Evolutionary conservation across 2,888 invertebrate genomes (phyloP).

Genomic region (Rhingia campestris): DNA sequence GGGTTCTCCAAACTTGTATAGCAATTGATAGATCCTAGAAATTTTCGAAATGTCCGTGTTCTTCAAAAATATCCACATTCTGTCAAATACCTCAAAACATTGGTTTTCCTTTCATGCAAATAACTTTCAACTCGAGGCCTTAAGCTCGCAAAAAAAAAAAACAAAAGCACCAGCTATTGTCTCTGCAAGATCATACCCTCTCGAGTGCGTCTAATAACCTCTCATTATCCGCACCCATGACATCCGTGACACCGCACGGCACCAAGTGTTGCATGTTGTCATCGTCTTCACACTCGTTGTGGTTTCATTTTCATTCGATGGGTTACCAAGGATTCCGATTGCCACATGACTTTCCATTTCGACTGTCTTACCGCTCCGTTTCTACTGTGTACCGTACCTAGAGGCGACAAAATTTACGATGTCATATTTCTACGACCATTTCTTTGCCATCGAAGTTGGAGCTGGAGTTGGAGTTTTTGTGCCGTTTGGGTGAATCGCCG

Average conservation of each 20-base stretch:
- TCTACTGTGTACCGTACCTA: neutral
- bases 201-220: slow-evolving; percentile 48
- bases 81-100: no score
- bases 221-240: slow-evolving; percentile 53
- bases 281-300: slow-evolving; percentile 35
- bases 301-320: slow-evolving; percentile 50
- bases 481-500: neutral
- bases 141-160: slow-evolving; percentile 3
- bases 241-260: slow-evolving; percentile 14
- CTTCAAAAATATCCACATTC: no score
- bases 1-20: no score
- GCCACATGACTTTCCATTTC: slow-evolving; percentile 57
- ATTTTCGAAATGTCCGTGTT: no score
- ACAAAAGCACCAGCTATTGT: neutral
- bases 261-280: neutral
- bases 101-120: neutral
- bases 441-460: neutral
- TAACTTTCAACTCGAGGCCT: slow-evolving; percentile 16
- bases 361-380: neutral
- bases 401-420: slow-evolving; percentile 61
- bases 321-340: slow-evolving; percentile 45
- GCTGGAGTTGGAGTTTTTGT: slow-evolving; percentile 18
- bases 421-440: slow-evolving; percentile 41
- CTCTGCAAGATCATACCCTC: slow-evolving; percentile 44
- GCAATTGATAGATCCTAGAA: no score